A percentile compares a stretch with the other conserved stretches of the same genome.
phyloP scores from a whole-genome alignment of 2,113 vertebrate species.

The Chionis minor region DNA sequence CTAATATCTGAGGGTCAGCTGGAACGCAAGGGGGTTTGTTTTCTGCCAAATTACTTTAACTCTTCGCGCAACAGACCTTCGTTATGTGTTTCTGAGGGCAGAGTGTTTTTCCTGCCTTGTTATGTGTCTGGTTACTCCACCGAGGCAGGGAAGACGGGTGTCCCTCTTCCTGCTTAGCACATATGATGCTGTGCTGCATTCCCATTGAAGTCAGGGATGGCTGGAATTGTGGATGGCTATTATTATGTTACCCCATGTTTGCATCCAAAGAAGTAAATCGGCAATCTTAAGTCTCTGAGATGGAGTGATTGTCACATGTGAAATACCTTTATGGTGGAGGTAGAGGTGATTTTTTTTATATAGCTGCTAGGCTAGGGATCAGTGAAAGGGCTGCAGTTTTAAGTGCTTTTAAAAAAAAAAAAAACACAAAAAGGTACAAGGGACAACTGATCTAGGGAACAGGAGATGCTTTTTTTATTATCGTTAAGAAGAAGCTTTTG shows the following conservation, averaged over 20 bases:
- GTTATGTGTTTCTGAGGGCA: neutral
- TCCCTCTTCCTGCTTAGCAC: neutral
- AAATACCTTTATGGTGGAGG: neutral
- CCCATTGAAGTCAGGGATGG: fast-evolving
- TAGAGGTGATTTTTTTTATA: neutral
- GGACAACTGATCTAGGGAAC: neutral
- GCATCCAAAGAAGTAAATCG: neutral
- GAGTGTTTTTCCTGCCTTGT: neutral
- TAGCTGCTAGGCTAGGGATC: neutral
- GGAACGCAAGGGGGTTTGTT: too few species aligned
- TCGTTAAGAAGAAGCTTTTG: neutral
- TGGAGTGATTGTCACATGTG: neutral
- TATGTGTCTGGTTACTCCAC: fast-evolving
- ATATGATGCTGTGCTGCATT: fast-evolving
- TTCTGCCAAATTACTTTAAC: too few species aligned
- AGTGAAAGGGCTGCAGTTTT: neutral
- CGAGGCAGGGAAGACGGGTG: neutral
- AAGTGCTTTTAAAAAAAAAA: neutral
- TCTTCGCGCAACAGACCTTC: too few species aligned
- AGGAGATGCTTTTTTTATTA: neutral
- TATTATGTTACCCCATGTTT: neutral
- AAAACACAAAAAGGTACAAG: neutral
- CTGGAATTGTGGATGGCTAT: fast-evolving
- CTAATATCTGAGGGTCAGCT: too few species aligned
- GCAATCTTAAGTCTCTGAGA: neutral